phyloP scores from a whole-genome alignment of 2,113 vertebrate genomes.

The Riparia riparia region DNA sequence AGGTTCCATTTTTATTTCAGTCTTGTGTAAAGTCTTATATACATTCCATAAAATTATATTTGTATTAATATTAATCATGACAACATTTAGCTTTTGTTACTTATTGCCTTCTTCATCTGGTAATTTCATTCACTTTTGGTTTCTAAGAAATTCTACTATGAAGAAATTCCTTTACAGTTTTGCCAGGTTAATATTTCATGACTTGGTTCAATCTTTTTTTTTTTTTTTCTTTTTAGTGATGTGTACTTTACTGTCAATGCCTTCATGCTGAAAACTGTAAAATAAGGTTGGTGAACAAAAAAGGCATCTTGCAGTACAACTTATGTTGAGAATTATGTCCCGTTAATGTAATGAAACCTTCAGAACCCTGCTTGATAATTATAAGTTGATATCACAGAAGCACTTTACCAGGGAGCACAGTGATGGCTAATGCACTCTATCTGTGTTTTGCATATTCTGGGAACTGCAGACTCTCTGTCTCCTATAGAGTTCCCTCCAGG shows the following conservation, averaged over 20 bases:
- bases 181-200: background rate
- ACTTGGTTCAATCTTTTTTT: background rate
- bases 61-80: background rate
- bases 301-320: background rate
- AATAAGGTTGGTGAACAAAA: background rate
- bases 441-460: background rate
- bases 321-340: background rate
- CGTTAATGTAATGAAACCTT: background rate
- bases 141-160: background rate
- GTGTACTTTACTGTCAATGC: background rate
- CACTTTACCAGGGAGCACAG: background rate
- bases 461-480: background rate
- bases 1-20: background rate
- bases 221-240: background rate
- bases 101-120: background rate
- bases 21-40: background rate
- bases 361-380: background rate
- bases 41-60: background rate
- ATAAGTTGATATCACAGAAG: background rate
- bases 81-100: background rate
- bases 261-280: background rate
- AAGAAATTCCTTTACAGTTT: background rate
- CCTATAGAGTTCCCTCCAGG: background rate
- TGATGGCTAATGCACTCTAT: background rate
- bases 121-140: background rate